phyloP scores from a whole-genome alignment of 2,888 invertebrate species.

The Diploptera punctata region DNA sequence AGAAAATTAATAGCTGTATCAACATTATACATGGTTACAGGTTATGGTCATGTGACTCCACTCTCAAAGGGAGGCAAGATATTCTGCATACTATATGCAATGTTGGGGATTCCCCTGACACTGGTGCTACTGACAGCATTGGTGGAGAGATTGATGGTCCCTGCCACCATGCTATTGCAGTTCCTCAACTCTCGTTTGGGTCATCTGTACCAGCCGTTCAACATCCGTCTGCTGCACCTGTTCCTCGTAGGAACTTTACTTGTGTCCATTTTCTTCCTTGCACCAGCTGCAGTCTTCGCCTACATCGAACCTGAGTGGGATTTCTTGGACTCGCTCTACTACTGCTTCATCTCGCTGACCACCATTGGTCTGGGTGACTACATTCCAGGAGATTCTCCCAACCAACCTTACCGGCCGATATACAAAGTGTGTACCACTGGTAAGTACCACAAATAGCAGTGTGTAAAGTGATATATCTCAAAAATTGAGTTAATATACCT shows the following conservation, averaged over 20 bases:
- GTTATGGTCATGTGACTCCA: conserved; percentile 90
- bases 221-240: conserved; percentile 79
- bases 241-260: conserved; percentile 62
- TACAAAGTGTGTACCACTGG: conserved; percentile 85
- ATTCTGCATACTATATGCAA: conserved; percentile 86
- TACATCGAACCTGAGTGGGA: conserved; percentile 82
- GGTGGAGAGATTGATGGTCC: conserved; percentile 80
- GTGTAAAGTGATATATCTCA: too few relatives aligned
- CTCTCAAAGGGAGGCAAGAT: conserved; percentile 84
- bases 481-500: too few relatives aligned
- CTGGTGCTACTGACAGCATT: conserved; percentile 82
- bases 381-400: conserved; percentile 82
- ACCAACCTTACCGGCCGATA: conserved; percentile 76
- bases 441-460: conserved; percentile 55
- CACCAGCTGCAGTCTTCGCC: conserved; percentile 79
- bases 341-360: conserved; percentile 89
- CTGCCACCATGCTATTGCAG: conserved; percentile 73
- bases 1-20: too few relatives aligned
- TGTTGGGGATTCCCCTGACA: conserved; percentile 86
- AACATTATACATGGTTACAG: conserved; percentile 58
- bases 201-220: conserved; percentile 74
- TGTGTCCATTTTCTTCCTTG: conserved; percentile 69
- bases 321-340: conserved; percentile 86
- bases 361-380: conserved; percentile 91
- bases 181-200: conserved; percentile 73